Conservation (phyloP, 2,888 invertebrate species). For the Gryllus longicercus region DNA sequence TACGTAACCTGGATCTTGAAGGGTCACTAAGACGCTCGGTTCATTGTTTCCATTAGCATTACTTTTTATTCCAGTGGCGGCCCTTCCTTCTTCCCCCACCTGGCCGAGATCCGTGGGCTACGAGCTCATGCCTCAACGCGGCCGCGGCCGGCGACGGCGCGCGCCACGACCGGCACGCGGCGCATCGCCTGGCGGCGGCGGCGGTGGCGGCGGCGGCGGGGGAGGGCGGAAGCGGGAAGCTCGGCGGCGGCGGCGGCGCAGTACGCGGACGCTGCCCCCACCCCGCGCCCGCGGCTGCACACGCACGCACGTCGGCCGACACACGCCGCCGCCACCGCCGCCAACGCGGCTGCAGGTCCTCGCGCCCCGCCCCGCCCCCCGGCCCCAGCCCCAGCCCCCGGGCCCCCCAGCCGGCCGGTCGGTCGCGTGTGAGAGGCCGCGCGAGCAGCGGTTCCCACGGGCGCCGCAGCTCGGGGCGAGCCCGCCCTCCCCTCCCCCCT, state of each 20-base stretch:
- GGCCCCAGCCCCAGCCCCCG: neutral
- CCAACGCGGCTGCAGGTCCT: neutral
- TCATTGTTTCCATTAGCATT: too few species aligned
- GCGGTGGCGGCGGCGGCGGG: neutral
- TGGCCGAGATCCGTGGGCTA: too few species aligned
- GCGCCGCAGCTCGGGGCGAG: slow-evolving; percentile 17
- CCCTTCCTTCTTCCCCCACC: too few species aligned
- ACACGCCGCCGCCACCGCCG: neutral
- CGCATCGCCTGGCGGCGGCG: neutral
- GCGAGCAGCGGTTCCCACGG: slow-evolving; percentile 9
- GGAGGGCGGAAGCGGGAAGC: neutral
- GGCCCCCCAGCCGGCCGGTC: neutral
- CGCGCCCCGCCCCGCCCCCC: neutral
- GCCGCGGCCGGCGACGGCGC: too few species aligned
- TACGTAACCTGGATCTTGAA: too few species aligned
- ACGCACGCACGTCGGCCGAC: slow-evolving; percentile 1
- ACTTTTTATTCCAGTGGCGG: too few species aligned
- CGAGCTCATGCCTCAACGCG: too few species aligned
- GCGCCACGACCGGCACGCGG: neutral
- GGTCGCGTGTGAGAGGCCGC: slow-evolving; percentile 17
- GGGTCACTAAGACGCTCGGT: too few species aligned
- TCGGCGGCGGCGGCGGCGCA: neutral
- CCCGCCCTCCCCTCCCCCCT: neutral
- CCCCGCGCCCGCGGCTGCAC: neutral
- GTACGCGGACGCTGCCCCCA: neutral